Evolutionary conservation across 2,888 invertebrate species (phyloP), one percentile per base, ranked within the genome.

Genomic region (Lamellibrachia columna): DNA sequence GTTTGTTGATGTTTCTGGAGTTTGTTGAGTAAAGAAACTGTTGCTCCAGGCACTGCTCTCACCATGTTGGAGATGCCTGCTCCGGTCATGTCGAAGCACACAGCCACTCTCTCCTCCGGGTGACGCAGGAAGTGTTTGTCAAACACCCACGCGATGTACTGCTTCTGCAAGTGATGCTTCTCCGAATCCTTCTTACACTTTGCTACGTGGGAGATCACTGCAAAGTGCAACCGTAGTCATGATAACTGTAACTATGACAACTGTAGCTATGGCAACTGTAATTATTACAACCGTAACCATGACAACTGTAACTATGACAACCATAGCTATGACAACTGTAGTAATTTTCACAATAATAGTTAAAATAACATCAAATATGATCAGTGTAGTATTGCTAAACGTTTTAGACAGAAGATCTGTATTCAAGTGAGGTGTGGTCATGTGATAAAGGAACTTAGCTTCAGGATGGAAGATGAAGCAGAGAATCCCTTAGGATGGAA

Each of bases 81-180:
- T 52, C 98, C 98, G 75, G 98, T 98, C 98, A 99, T 98, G 96
- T 99, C 99, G 95, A 99, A 98, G 95, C 99, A 98, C 94, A 99
- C 96, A 3, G 98, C 98, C 92, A 99, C 97, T 95, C 97, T 97
- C 94, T 98, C 97, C 92, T 98, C 98, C 7, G 96, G 95, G 40
- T 95, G 93, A 40, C 94, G 93, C 53, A 93, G 93, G 93, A 94
- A 95, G 7, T 95, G 93, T 91, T 98, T 98, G 95, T 98, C 98
- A 95, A 98, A 97, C 98, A 98, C 98, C 96, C 98, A 99, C 0
- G 98, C 97, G 93, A 99, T 97, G 94, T 98, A 97, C 95, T 97
- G 97, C 96, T 98, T 98, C 8, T 98, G 96, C 15, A 92, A 52
- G 11, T 90, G 60, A 7, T 91, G 90, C 95, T 98, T 98, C 95